These are phyloP conservation scores for Hylaeus volcanicus DNA, from an alignment of 1,140 invertebrate genomes.

Conservation along the genomic window DNA sequence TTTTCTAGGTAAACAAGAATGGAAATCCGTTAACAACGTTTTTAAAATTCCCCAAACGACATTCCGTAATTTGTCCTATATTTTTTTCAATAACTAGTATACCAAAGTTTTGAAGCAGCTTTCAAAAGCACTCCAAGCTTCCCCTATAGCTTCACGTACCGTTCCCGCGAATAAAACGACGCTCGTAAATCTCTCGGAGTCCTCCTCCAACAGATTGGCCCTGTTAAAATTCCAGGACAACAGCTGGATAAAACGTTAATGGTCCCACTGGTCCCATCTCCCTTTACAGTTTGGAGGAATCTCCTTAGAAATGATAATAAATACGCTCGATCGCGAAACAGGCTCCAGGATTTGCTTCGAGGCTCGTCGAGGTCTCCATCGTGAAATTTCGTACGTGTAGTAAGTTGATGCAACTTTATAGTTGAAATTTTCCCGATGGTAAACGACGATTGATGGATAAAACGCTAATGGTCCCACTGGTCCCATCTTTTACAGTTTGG, in stretches of 20 bases:
- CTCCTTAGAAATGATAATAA: constrained; percentile 27
- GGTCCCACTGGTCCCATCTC: background rate
- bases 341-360: no score
- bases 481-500: constrained; percentile 1
- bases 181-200: constrained; percentile 40
- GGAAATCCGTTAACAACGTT: no score
- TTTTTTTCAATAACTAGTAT: no score
- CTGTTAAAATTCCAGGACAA: constrained; percentile 58
- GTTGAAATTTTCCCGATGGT: background rate
- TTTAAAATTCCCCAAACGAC: no score
- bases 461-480: background rate
- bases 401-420: no score
- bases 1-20: no score
- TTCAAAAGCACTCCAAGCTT: no score
- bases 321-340: background rate
- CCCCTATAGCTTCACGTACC: background rate
- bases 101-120: no score
- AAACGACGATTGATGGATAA: no score
- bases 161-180: constrained; percentile 47
- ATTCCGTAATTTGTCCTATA: no score
- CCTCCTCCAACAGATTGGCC: constrained; percentile 21
- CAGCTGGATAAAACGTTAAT: constrained; percentile 46
- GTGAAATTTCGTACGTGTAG: no score
- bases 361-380: no score
- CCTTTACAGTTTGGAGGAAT: constrained; percentile 4